phyloP scores from a whole-genome alignment of 1,140 invertebrate species.

The Mercenaria mercenaria region DNA sequence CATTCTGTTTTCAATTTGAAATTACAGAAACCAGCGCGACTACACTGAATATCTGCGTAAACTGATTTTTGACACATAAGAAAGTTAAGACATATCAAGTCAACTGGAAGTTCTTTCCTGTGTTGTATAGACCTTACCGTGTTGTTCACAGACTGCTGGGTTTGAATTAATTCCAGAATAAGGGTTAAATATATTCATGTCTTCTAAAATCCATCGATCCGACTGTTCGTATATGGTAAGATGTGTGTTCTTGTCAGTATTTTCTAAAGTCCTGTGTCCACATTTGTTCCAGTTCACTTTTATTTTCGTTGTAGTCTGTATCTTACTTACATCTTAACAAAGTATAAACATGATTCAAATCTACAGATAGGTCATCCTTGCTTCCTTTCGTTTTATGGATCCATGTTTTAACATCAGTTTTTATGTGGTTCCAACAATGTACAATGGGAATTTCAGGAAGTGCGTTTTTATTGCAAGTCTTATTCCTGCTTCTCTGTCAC shows the following conservation, averaged over 20 bases:
- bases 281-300: neutral
- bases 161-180: neutral
- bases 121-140: constrained; percentile 5
- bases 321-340: neutral
- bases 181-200: neutral
- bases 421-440: constrained; percentile 9
- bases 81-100: neutral
- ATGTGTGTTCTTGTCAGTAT: neutral
- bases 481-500: constrained; percentile 9
- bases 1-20: neutral
- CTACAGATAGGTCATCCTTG: neutral
- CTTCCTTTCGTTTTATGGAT: neutral
- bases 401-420: neutral
- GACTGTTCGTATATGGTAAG: neutral
- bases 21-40: constrained; percentile 12
- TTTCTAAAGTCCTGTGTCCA: constrained; percentile 4
- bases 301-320: neutral
- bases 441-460: constrained; percentile 17
- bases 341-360: neutral
- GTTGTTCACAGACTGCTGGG: constrained; percentile 18
- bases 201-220: constrained; percentile 1
- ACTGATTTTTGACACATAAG: neutral
- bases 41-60: constrained; percentile 11
- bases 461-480: neutral
- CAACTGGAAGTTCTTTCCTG: constrained; percentile 7